Evolutionary conservation across 2,797 vertebrate genomes (phyloP).

Genomic region (Selene dorsalis): DNA sequence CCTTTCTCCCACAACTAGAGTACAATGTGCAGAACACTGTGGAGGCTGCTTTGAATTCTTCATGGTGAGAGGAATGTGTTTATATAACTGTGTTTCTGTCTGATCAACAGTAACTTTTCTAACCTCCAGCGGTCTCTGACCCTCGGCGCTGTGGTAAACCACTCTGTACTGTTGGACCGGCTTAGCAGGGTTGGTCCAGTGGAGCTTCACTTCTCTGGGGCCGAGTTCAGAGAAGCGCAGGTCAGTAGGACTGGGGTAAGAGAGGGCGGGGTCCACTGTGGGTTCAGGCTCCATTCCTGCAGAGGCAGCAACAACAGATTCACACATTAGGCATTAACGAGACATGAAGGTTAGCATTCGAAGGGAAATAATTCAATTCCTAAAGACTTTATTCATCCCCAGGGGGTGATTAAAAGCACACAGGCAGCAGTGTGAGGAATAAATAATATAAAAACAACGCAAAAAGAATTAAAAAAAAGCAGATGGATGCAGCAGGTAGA

Average conservation of each 20-base stretch:
- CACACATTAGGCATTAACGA: neutral
- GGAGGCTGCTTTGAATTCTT: neutral
- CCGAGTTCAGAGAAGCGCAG: constrained; percentile 89
- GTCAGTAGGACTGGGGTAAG: constrained; percentile 86
- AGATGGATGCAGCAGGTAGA: neutral
- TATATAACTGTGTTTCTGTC: neutral
- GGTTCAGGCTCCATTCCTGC: constrained; percentile 79
- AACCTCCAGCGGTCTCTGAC: constrained; percentile 89
- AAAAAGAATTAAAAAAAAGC: no score
- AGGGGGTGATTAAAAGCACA: no score
- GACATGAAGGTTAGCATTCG: neutral
- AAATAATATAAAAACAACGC: no score
- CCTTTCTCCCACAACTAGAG: no score
- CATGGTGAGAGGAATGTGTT: neutral
- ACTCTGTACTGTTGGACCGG: constrained; percentile 88
- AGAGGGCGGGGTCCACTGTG: constrained; percentile 73
- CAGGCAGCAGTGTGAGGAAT: no score
- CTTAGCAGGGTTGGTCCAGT: constrained; percentile 87
- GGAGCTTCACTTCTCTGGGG: constrained; percentile 88
- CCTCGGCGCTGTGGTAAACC: constrained; percentile 89
- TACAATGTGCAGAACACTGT: neutral
- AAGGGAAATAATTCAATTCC: neutral
- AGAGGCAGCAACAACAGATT: constrained; percentile 2
- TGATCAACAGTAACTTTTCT: constrained; percentile 43
- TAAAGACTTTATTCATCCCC: no score